These are phyloP conservation scores for Pseudococcus viburni DNA, from an alignment of 2,888 invertebrate genomes.

Conservation along the genomic window DNA sequence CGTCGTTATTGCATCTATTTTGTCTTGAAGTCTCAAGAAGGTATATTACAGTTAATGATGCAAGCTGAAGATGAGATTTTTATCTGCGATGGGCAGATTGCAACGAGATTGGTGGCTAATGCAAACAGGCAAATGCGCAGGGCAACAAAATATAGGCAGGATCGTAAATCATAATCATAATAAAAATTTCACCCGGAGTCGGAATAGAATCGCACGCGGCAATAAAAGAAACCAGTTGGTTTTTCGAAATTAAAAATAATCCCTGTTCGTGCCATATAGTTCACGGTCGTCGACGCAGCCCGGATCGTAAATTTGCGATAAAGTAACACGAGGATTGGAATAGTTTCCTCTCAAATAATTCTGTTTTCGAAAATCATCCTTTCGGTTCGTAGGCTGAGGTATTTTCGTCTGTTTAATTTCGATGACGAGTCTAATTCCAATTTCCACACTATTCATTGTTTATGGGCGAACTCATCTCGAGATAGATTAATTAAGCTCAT, in stretches of 20 bases:
- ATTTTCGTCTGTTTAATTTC: not conserved
- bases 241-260: conserved; percentile 34
- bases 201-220: not conserved
- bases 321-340: not conserved
- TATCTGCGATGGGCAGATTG: not conserved
- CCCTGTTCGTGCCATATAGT: not conserved
- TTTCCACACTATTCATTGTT: not conserved
- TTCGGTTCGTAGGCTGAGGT: not conserved
- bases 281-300: not conserved
- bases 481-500: conserved; percentile 44
- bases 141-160: not conserved
- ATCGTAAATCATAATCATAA: conserved; percentile 48
- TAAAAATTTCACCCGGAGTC: conserved; percentile 30
- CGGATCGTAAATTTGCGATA: conserved; percentile 52
- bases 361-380: not conserved
- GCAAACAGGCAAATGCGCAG: not conserved
- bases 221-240: conserved; percentile 46
- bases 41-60: not conserved
- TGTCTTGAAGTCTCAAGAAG: too few relatives aligned
- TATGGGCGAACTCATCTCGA: not conserved
- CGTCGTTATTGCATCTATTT: not conserved
- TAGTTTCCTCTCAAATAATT: not conserved
- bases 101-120: conserved; percentile 18
- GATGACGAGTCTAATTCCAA: not conserved
- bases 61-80: not conserved